Percentiles rank a stretch among this genome's conserved stretches.
phyloP scores from a whole-genome alignment of 2,888 invertebrate genomes.

The Carabus problematicus region DNA sequence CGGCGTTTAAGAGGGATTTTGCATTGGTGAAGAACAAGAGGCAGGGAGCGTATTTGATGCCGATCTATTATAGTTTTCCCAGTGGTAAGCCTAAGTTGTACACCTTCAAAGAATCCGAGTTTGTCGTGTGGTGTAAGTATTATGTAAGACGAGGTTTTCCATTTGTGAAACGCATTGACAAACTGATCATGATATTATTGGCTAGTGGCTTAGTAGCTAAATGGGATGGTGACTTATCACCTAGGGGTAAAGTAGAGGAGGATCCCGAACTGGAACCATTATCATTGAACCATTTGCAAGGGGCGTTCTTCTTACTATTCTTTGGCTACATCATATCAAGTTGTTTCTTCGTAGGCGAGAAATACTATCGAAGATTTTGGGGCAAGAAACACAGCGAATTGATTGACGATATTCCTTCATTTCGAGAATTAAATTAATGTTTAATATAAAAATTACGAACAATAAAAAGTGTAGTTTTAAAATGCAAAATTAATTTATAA shows the following conservation, averaged over 20 bases:
- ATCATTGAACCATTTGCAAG: slow-evolving; percentile 33
- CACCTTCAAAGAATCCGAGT: slow-evolving; percentile 20
- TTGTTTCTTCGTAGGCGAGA: background rate
- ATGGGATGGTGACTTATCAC: slow-evolving; percentile 42
- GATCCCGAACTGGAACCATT: slow-evolving; percentile 21
- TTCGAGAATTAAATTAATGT: too few species aligned
- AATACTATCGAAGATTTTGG: slow-evolving; percentile 1
- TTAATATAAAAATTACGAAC: too few species aligned
- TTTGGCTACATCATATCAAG: slow-evolving; percentile 20
- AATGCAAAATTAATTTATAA: too few species aligned
- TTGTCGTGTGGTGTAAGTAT: slow-evolving; percentile 36
- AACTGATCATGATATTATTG: slow-evolving; percentile 29
- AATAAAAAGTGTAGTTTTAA: too few species aligned
- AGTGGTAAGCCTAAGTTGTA: slow-evolving; percentile 27
- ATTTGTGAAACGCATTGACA: slow-evolving; percentile 39
- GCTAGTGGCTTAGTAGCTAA: slow-evolving; percentile 44
- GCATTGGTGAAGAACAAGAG: slow-evolving; percentile 27
- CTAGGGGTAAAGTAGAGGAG: slow-evolving; percentile 9
- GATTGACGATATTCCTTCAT: too few species aligned
- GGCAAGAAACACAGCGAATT: background rate
- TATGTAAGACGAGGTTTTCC: slow-evolving; percentile 43
- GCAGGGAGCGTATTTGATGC: slow-evolving; percentile 23
- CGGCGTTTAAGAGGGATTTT: slow-evolving; percentile 32
- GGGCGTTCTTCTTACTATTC: slow-evolving; percentile 28
- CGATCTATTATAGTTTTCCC: slow-evolving; percentile 18